A percentile compares a stretch with the other conserved stretches of the same genome.
These are phyloP conservation scores for Allygus modestus DNA, from an alignment of 2,888 invertebrate species.

Conservation along the genomic window DNA sequence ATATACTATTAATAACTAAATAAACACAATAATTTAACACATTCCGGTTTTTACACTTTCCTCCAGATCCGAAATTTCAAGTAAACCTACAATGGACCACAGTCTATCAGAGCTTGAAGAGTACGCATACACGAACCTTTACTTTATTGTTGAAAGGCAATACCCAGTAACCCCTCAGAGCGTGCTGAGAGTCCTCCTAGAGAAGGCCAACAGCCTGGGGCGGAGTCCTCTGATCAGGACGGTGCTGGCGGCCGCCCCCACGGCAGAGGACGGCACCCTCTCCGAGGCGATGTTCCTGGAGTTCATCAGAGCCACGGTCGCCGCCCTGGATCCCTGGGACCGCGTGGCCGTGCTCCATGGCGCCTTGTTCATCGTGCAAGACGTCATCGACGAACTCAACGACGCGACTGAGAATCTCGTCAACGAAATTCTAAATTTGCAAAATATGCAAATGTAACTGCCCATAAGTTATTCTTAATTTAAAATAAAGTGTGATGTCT, in stretches of 20 bases:
- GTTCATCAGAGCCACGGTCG: not conserved
- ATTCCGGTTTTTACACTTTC: not conserved
- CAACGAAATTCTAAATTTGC: not conserved
- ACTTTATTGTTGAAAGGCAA: not conserved
- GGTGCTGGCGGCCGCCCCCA: not conserved
- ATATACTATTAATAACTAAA: not conserved
- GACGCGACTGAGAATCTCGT: not conserved
- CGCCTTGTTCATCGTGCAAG: not conserved
- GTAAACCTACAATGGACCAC: not conserved
- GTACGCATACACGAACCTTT: not conserved
- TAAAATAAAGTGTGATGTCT: too few species aligned
- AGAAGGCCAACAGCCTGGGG: not conserved
- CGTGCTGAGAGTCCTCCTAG: not conserved
- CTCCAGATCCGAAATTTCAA: not conserved
- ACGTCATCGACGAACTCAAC: not conserved
- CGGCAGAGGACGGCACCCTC: not conserved
- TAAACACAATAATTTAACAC: not conserved
- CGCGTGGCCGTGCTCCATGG: not conserved
- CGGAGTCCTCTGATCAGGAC: not conserved
- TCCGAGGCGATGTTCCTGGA: not conserved
- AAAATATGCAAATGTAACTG: not conserved
- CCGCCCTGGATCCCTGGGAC: not conserved
- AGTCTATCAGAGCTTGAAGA: not conserved
- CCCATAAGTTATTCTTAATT: too few species aligned
- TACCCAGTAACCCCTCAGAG: not conserved